Evolutionary conservation across 2,888 invertebrate genomes (phyloP).

Genomic region (Schizotus pectinicornis): DNA sequence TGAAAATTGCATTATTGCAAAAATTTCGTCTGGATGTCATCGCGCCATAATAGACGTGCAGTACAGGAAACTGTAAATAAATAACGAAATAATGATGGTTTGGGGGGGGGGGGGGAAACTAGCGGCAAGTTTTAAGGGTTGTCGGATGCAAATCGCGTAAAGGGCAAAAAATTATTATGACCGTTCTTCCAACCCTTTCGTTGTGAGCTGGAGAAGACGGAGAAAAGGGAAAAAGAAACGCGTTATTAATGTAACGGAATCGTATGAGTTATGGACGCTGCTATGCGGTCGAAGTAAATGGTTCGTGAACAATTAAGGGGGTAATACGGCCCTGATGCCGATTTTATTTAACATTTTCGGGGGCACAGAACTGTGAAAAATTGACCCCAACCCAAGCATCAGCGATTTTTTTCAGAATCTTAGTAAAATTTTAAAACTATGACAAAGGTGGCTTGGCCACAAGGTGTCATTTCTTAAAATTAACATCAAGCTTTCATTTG

Average conservation of each 20-base stretch:
- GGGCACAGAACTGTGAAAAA: too few species aligned
- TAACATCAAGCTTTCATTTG: too few species aligned
- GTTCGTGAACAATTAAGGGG: conserved; percentile 22
- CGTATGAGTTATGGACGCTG: conserved; percentile 19
- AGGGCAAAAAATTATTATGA: background rate
- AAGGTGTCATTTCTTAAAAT: too few species aligned
- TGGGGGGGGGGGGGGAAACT: background rate
- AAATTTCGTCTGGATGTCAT: background rate
- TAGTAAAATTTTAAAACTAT: too few species aligned
- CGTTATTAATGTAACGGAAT: conserved; percentile 25
- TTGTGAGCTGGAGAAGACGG: conserved; percentile 4
- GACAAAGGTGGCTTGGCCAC: too few species aligned
- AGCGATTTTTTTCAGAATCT: too few species aligned
- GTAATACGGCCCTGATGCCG: conserved; percentile 11
- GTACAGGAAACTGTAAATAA: too few species aligned
- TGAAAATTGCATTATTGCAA: conserved; percentile 14
- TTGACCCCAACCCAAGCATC: too few species aligned
- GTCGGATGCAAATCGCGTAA: background rate
- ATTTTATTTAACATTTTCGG: too few species aligned
- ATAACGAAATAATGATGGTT: conserved; percentile 14
- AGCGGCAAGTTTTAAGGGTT: conserved; percentile 5
- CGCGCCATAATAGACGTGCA: too few species aligned
- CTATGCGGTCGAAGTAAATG: conserved; percentile 23
- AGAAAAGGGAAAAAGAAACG: conserved; percentile 12
- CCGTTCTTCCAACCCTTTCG: conserved; percentile 5